Evolutionary conservation across 2,113 vertebrate genomes (phyloP).

Genomic region (Thunnus thynnus): DNA sequence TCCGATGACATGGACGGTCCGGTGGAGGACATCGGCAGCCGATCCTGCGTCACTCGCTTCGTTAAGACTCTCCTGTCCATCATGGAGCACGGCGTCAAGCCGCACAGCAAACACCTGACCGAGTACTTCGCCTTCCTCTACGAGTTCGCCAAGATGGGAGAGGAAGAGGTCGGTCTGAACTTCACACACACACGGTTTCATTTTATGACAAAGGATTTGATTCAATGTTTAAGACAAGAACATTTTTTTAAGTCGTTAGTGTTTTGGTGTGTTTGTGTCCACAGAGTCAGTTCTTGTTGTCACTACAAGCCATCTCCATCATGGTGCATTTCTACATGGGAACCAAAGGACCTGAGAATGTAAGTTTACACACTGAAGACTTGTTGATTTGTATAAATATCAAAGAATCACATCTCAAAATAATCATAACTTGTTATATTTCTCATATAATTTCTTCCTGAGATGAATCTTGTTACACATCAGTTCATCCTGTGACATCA

Average conservation of each 20-base stretch:
- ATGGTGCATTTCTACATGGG: slow-evolving; percentile 99
- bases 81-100: slow-evolving; percentile 99
- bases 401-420: too few species aligned
- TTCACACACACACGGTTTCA: too few species aligned
- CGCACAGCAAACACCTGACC: slow-evolving; percentile 98
- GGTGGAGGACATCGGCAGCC: slow-evolving; percentile 98
- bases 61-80: slow-evolving; percentile 97
- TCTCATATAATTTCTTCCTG: too few species aligned
- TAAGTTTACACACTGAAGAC: slow-evolving; percentile 79
- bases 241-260: too few species aligned
- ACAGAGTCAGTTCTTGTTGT: slow-evolving; percentile 98
- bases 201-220: too few species aligned
- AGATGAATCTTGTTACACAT: too few species aligned
- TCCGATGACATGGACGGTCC: slow-evolving; percentile 98
- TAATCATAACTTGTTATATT: too few species aligned
- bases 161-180: slow-evolving; percentile 91
- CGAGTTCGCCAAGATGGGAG: slow-evolving; percentile 99
- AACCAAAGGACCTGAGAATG: slow-evolving; percentile 98
- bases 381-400: too few species aligned
- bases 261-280: slow-evolving; percentile 34
- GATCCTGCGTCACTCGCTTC: slow-evolving; percentile 97
- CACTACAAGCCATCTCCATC: slow-evolving; percentile 97
- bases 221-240: too few species aligned
- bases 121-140: slow-evolving; percentile 99
- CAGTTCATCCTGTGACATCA: too few species aligned